Evolutionary conservation across 2,797 vertebrate genomes (phyloP).

Genomic region (Rhinoraja longicauda): DNA sequence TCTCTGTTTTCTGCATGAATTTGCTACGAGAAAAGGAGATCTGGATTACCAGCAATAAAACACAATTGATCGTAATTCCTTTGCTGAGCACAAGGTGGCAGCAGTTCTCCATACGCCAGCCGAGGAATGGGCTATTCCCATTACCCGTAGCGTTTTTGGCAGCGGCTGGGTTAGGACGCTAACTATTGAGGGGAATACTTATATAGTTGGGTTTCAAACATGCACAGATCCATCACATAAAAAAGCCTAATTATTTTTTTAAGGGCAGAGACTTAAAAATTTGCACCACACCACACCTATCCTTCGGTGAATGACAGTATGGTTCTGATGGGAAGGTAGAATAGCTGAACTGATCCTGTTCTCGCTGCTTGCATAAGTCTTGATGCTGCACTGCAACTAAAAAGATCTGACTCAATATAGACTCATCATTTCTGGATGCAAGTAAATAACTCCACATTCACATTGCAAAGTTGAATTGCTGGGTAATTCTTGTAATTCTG

Average conservation of each 20-base stretch:
- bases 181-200: background rate
- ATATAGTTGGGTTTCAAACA: slow-evolving; percentile 9
- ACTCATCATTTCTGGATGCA: background rate
- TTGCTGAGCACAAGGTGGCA: background rate
- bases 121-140: background rate
- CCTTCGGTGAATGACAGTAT: no score
- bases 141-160: background rate
- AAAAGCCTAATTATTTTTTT: background rate
- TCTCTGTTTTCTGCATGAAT: background rate
- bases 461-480: no score
- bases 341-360: background rate
- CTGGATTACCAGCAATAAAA: background rate
- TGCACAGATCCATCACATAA: background rate
- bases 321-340: background rate
- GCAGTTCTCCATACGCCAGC: background rate
- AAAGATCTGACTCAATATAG: background rate
- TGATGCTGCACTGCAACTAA: background rate
- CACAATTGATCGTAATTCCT: background rate
- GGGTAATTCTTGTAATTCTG: no score
- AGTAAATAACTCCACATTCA: background rate
- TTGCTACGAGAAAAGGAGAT: background rate
- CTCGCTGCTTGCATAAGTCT: background rate
- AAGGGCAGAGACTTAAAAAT: background rate
- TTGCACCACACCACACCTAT: no score
- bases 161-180: background rate